Conservation (phyloP, 2,888 invertebrate species). For the Mythimna impura region DNA sequence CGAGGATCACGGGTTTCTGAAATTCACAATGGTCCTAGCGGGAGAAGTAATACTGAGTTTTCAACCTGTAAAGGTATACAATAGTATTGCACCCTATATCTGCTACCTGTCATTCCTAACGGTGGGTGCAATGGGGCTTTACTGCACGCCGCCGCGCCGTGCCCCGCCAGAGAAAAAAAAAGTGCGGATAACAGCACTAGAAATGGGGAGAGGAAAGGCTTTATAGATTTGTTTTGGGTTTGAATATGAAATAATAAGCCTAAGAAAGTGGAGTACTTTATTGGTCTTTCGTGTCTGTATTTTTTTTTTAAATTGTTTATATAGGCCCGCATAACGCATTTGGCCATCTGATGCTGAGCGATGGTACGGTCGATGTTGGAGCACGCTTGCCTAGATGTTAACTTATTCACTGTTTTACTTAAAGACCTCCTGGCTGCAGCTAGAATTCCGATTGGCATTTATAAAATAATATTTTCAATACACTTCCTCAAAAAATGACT, state of each 20-base stretch:
- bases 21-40: background rate
- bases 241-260: conserved; percentile 3
- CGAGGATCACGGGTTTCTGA: too few relatives aligned
- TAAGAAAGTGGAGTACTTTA: background rate
- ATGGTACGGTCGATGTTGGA: too few relatives aligned
- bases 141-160: background rate
- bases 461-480: too few relatives aligned
- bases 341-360: too few relatives aligned
- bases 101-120: conserved; percentile 45
- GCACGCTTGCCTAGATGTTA: too few relatives aligned
- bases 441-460: too few relatives aligned
- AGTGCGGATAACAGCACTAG: conserved; percentile 2
- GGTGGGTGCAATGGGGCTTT: conserved; percentile 26
- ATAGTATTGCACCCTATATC: conserved; percentile 28
- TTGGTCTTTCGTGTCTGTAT: background rate
- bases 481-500: too few relatives aligned
- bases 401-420: too few relatives aligned
- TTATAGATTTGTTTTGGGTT: background rate
- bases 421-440: too few relatives aligned
- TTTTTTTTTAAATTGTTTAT: conserved; percentile 16
- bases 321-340: background rate
- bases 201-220: background rate
- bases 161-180: conserved; percentile 32
- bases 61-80: conserved; percentile 48
- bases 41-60: background rate